Percentiles rank a stretch among this genome's conserved stretches.
Conservation (phyloP, 2,888 invertebrate genomes). For the Formica aserva region DNA sequence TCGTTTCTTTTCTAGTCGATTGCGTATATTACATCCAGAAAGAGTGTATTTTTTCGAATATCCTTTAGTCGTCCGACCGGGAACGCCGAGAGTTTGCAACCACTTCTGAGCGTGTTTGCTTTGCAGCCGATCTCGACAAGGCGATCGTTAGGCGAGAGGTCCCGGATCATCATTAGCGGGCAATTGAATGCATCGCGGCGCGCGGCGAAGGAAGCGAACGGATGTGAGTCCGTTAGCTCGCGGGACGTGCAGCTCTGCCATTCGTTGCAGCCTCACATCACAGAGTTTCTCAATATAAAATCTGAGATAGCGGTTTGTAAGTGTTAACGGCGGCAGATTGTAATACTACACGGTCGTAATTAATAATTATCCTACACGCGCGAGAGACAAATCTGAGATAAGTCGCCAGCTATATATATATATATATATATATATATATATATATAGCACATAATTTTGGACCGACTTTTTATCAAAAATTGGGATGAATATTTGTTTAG, state of each 20-base stretch:
- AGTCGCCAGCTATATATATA: neutral
- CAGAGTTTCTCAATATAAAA: neutral
- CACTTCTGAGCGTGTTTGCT: conserved; percentile 25
- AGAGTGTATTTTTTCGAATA: neutral
- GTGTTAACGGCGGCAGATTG: conserved; percentile 32
- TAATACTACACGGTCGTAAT: neutral
- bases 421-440: neutral
- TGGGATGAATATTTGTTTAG: neutral
- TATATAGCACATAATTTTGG: neutral
- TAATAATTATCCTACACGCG: conserved; percentile 4
- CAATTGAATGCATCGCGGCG: conserved; percentile 39
- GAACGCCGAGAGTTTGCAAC: neutral
- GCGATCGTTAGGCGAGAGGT: conserved; percentile 42
- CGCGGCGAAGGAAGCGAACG: conserved; percentile 44
- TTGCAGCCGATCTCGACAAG: conserved; percentile 29
- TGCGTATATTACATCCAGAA: neutral
- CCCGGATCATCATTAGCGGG: conserved; percentile 46
- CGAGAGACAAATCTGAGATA: neutral
- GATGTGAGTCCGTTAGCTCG: conserved; percentile 49
- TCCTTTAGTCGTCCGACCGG: neutral
- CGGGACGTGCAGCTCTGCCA: conserved; percentile 21
- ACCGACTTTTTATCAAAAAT: neutral
- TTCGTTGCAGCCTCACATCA: neutral
- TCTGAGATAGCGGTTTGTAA: neutral
- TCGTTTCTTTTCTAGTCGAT: neutral